Evolutionary conservation across 1,140 invertebrate species (phyloP).

Genomic region (Aphelinus certus): DNA sequence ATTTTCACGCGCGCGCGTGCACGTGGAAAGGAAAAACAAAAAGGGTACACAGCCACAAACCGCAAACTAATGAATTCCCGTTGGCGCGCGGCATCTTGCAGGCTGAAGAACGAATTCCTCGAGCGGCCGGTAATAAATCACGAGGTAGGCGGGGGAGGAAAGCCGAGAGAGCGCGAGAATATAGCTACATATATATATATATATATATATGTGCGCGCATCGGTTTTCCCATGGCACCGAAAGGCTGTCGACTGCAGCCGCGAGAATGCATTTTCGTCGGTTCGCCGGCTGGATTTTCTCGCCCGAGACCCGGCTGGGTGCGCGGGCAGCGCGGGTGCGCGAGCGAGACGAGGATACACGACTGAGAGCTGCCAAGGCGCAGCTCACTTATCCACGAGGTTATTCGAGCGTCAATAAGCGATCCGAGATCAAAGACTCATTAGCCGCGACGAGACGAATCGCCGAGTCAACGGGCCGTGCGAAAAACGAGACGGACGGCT

Average conservation of each 20-base stretch:
- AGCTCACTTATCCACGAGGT: constrained; percentile 14
- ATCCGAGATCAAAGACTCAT: constrained; percentile 52
- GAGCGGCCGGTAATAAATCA: neutral
- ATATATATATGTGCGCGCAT: too few species aligned
- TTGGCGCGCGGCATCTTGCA: neutral
- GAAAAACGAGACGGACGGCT: too few species aligned
- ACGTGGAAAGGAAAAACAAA: neutral
- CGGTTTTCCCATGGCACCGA: too few species aligned
- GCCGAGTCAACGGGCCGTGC: constrained; percentile 43
- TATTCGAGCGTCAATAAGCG: constrained; percentile 52
- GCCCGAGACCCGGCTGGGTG: neutral
- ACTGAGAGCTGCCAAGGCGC: neutral
- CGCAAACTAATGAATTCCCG: neutral
- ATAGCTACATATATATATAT: too few species aligned
- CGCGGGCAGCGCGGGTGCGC: too few species aligned
- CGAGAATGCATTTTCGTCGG: neutral
- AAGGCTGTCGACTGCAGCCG: too few species aligned
- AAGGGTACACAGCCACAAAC: neutral
- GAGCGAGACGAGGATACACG: too few species aligned
- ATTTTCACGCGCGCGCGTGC: too few species aligned
- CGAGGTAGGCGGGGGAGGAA: too few species aligned
- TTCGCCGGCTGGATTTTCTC: neutral
- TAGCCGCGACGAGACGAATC: constrained; percentile 49
- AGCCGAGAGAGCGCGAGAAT: too few species aligned
- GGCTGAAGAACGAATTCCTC: too few species aligned